A percentile compares a stretch with the other conserved stretches of the same genome.
phyloP scores from a whole-genome alignment of 2,797 vertebrate species.

The Prunella strophiata region DNA sequence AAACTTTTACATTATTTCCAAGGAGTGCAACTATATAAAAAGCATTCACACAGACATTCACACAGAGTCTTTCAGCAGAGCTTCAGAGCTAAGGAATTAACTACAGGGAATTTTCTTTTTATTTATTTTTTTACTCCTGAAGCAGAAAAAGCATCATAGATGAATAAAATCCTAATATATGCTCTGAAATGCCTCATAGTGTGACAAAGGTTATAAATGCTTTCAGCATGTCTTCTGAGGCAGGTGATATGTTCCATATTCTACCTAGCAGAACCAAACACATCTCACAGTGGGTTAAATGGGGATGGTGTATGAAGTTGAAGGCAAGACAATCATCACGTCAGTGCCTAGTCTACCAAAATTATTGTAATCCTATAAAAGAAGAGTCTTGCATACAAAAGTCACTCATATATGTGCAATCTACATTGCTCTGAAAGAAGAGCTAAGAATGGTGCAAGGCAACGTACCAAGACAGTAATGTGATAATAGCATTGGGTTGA shows the following conservation, averaged over 20 bases:
- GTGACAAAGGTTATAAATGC: background rate
- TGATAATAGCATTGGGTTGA: background rate
- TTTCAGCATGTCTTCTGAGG: background rate
- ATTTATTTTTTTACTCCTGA: background rate
- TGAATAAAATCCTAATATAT: background rate
- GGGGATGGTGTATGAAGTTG: background rate
- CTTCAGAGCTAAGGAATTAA: background rate
- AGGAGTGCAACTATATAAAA: background rate
- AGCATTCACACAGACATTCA: background rate
- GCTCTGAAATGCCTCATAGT: background rate
- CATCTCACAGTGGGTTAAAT: background rate
- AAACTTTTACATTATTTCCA: background rate
- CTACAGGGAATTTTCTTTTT: background rate
- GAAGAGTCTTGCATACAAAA: background rate
- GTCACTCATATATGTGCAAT: background rate
- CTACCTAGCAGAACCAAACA: background rate
- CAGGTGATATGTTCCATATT: background rate
- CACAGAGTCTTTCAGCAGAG: background rate
- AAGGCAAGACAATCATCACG: background rate
- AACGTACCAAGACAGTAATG: background rate
- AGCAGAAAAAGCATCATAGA: background rate
- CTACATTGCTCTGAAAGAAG: background rate
- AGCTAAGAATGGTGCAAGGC: background rate
- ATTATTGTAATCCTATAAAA: background rate
- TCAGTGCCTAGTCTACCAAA: background rate